Conservation (phyloP, 2,797 vertebrate genomes). For the Urosaurus nigricauda region DNA sequence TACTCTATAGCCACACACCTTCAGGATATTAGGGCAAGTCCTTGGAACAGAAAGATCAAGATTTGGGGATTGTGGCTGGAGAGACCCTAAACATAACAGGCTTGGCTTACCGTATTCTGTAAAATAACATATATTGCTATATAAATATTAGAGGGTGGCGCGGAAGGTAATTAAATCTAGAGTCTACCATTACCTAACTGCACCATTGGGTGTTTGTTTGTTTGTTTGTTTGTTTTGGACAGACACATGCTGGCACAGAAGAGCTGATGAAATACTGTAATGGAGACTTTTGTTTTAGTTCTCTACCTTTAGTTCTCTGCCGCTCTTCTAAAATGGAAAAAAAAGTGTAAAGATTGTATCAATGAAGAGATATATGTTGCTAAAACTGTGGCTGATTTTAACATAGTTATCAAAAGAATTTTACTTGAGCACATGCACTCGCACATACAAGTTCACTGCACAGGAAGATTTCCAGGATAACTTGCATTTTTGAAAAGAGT, state of each 20-base stretch:
- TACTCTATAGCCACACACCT: no score
- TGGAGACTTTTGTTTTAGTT: neutral
- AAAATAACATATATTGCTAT: neutral
- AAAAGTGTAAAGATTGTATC: neutral
- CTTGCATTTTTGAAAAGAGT: neutral
- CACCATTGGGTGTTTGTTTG: neutral
- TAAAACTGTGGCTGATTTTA: conserved; percentile 2
- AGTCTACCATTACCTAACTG: neutral
- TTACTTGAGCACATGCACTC: neutral
- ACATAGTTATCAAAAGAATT: neutral
- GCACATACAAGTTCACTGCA: neutral
- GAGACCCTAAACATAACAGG: neutral
- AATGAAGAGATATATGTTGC: neutral
- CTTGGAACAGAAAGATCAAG: neutral
- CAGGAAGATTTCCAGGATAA: neutral
- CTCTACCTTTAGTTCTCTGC: neutral
- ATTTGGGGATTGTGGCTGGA: neutral
- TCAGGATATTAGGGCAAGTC: neutral
- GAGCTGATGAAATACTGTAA: neutral
- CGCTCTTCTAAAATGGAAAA: neutral
- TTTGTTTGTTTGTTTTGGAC: neutral
- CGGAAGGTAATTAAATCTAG: no score
- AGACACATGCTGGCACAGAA: neutral
- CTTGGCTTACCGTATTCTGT: neutral
- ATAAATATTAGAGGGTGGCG: neutral